Conservation (phyloP, 2,797 vertebrate genomes). For the Benthosema pterotum region DNA sequence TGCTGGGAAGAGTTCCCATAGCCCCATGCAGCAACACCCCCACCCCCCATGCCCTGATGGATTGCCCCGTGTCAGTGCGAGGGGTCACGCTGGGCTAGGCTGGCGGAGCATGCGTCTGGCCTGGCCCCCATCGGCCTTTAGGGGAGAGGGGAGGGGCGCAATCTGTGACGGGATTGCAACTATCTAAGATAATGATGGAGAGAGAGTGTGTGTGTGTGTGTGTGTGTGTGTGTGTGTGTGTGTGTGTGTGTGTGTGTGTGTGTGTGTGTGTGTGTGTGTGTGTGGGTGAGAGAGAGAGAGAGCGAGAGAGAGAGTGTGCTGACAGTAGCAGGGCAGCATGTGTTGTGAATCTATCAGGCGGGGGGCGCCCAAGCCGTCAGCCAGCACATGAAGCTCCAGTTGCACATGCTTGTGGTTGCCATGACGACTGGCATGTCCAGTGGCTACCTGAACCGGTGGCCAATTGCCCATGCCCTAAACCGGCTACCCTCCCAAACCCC, state of each 20-base stretch:
- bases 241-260: slow-evolving; percentile 1
- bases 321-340: slow-evolving; percentile 78
- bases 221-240: slow-evolving; percentile 10
- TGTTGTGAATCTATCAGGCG: slow-evolving; percentile 79
- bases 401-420: slow-evolving; percentile 65
- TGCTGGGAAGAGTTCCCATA: slow-evolving; percentile 45
- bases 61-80: slow-evolving; percentile 60
- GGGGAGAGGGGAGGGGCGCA: neutral
- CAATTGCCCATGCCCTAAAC: slow-evolving; percentile 1
- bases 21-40: slow-evolving; percentile 54
- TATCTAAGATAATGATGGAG: slow-evolving; percentile 66
- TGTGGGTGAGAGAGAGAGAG: neutral
- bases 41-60: slow-evolving; percentile 59
- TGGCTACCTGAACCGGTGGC: slow-evolving; percentile 66
- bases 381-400: slow-evolving; percentile 50
- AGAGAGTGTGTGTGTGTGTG: slow-evolving; percentile 26
- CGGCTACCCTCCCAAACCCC: too few relatives aligned
- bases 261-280: slow-evolving; percentile 6
- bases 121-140: slow-evolving; percentile 63
- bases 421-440: slow-evolving; percentile 54
- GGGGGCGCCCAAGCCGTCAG: slow-evolving; percentile 53
- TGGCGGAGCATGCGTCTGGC: slow-evolving; percentile 54
- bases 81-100: slow-evolving; percentile 65
- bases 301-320: slow-evolving; percentile 19
- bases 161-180: slow-evolving; percentile 60